Evolutionary conservation across 35 echinoderm and acorn worm genomes (phyloP).

Genomic region (Apostichopus japonicus): DNA sequence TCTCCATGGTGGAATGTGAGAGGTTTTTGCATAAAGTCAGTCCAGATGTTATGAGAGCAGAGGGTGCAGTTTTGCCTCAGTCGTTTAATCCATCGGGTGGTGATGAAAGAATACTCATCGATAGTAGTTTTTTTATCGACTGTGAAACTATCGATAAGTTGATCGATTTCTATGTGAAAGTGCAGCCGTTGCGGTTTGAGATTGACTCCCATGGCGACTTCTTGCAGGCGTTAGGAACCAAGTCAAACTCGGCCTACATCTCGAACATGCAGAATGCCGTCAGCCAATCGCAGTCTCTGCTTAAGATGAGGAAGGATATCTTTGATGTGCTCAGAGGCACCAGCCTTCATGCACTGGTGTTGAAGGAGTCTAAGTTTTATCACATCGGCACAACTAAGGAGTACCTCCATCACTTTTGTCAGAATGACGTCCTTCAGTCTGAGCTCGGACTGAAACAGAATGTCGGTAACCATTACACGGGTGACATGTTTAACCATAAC

Average conservation of each 20-base stretch:
- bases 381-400: slow-evolving; percentile 92
- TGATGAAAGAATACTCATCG: slow-evolving; percentile 72
- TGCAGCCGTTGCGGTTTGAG: slow-evolving; percentile 78
- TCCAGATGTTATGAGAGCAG: slow-evolving; percentile 57
- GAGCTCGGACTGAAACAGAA: slow-evolving; percentile 59
- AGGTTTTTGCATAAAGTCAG: slow-evolving; percentile 88
- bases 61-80: slow-evolving; percentile 59
- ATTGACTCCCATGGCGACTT: slow-evolving; percentile 95
- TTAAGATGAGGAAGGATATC: slow-evolving; percentile 74
- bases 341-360: slow-evolving; percentile 69
- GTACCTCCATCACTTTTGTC: slow-evolving; percentile 82
- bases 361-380: slow-evolving; percentile 86
- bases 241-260: slow-evolving; percentile 68
- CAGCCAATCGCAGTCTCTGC: slow-evolving; percentile 55
- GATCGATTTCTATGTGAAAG: slow-evolving; percentile 64
- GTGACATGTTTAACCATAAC: neutral
- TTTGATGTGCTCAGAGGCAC: slow-evolving; percentile 78
- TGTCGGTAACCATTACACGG: slow-evolving; percentile 59
- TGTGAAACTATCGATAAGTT: slow-evolving; percentile 69
- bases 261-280: slow-evolving; percentile 76
- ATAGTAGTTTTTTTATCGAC: slow-evolving; percentile 91
- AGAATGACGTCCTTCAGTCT: slow-evolving; percentile 46
- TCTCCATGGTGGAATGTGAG: slow-evolving; percentile 65
- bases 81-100: slow-evolving; percentile 15
- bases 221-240: slow-evolving; percentile 83